Evolutionary conservation across 2,888 invertebrate species (phyloP).

Genomic region (Ochropleura leucogaster): DNA sequence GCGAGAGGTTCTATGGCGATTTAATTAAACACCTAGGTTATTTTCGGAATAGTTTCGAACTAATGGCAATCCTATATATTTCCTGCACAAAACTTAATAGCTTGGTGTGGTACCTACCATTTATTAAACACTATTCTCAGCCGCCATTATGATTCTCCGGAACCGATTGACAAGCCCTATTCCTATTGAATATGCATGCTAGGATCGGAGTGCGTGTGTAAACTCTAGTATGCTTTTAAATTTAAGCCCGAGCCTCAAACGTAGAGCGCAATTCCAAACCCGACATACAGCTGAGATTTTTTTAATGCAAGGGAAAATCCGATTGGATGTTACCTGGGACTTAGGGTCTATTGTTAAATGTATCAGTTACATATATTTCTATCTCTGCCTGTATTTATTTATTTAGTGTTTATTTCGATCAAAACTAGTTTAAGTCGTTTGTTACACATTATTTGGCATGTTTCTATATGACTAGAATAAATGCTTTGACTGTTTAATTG

Average conservation of each 20-base stretch:
- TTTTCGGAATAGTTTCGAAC: too few species aligned
- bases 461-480: not conserved
- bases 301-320: conserved; percentile 37
- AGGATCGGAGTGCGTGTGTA: conserved; percentile 19
- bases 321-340: conserved; percentile 23
- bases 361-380: conserved; percentile 21
- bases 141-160: not conserved
- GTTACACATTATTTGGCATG: too few species aligned
- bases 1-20: too few species aligned
- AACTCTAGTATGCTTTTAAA: conserved; percentile 33
- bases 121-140: not conserved
- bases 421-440: too few species aligned
- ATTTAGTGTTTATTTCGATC: too few species aligned
- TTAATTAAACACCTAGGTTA: too few species aligned
- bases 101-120: not conserved
- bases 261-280: conserved; percentile 22
- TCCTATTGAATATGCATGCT: not conserved
- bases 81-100: too few species aligned
- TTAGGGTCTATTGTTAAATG: not conserved
- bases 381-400: not conserved
- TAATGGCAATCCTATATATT: too few species aligned
- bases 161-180: conserved; percentile 1
- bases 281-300: conserved; percentile 25
- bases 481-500: conserved; percentile 15
- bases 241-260: conserved; percentile 25